Evolutionary conservation across 1,140 invertebrate genomes (phyloP), one percentile per base, ranked within the genome.

Genomic region (Drosophila paulistorum): DNA sequence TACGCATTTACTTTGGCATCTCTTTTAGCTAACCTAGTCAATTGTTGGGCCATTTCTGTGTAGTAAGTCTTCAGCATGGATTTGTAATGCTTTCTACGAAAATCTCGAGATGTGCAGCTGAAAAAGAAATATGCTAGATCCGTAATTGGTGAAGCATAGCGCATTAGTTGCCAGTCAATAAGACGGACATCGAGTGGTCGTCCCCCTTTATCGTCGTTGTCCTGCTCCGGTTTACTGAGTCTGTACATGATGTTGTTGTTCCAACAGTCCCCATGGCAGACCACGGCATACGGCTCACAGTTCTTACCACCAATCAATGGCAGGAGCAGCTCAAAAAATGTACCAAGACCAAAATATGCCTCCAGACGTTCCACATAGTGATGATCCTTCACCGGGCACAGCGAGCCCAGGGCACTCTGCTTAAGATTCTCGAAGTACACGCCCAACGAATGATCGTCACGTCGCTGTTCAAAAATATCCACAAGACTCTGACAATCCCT

Each of bases 81-180:
- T 14, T 93, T 77, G 55, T 93, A 93, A 71, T 94, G 84, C 14
- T 92, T 71, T 14, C 84, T 66, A 7, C 94, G 87, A 26, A 94
- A 91, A 7, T 92, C 69, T 60, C 92, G 81, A 23, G 93, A 93
- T 0, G 94, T 93, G 61, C 93, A 93, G 74, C 93, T 93, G 68
- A 94, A 95, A 3, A 95, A 84, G 67, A 93, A 94, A 71, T 95
- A 94, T 0, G 93, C 93, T 54, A 95, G 70, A 68, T 95, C 94
- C 1, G 93, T 93, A 1, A 94, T 93, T 4, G 94, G 94, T 2
- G 94, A 94, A 1, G 93, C 93, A 61, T 93, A 93, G 3, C 94
- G 90, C 10, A 92, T 91, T 10, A 94, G 80, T 81, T 95, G 94
- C 80, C 93, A 94, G 74, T 95, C 95, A 11, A 95, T 70, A 0